Base-by-base conservation (phyloP, 2,797 vertebrate species). In the Parauchenoglanis punctatus region DNA sequence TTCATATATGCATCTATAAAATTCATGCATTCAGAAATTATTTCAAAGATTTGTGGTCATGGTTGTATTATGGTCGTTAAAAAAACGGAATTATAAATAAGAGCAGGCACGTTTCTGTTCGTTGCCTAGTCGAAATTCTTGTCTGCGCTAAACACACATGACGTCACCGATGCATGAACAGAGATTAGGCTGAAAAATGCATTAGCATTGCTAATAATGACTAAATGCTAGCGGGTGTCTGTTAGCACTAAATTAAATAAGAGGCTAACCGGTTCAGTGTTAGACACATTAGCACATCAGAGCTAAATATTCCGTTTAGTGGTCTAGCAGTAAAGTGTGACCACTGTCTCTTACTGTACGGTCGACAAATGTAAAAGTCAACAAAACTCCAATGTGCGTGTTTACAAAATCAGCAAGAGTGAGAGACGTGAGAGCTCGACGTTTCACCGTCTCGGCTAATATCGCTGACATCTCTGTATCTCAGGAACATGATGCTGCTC, bases 371-470 rank as follows among this genome's bases (percentile, higher is more conserved):
- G 25, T 73, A 46, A 73, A 73, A 2, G 28, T 35, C 52, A 31
- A 56, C 52, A 58, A 54, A 77, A 77, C 52, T 77, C 52, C 17
- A 56, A 82, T 82, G 78, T 86, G 65, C 67, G 35, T 86, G 52
- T 81, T 86, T 86, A 28, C 2, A 11, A 67, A 44, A 46, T 44
- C 63, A 28, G 15, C 28, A 80, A 28, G 40, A 3, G 49, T 58
- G 49, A 49, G 49, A 49, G 49, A 49, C 40, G 40, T 40, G 2
- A 25, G 12, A 35, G 15, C 13, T 40, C 75, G 0, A 8, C 11
- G 15, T 25, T 54, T 52, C 31, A 86, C 7, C 63, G 68, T 31
- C 52, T 77, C 75, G 1, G n/a, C 73, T 77, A 20, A 20, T 56
- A 56, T 78, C 76, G 1, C 49, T 31, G 56, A 77, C n/a, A 54